These are phyloP conservation scores for Erynnis tages DNA, from an alignment of 2,888 invertebrate species.

Conservation along the genomic window DNA sequence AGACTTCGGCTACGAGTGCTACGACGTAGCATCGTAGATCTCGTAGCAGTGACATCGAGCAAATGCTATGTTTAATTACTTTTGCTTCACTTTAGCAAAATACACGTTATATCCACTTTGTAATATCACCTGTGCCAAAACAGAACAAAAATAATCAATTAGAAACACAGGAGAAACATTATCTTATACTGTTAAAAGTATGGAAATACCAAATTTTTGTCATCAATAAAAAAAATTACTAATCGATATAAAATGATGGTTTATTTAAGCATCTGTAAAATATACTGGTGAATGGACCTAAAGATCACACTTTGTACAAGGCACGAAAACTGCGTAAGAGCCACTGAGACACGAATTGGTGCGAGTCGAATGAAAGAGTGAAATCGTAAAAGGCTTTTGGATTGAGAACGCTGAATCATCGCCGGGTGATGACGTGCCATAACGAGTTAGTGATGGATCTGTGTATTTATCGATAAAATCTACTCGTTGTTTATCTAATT, in stretches of 20 bases:
- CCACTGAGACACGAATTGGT: slow-evolving; percentile 60
- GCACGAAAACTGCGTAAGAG: slow-evolving; percentile 55
- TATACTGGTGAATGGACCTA: neutral
- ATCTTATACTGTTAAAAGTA: too few relatives aligned
- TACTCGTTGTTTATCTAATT: too few relatives aligned
- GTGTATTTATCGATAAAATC: slow-evolving; percentile 3
- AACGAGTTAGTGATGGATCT: slow-evolving; percentile 57
- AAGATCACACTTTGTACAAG: slow-evolving; percentile 13
- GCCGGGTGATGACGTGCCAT: slow-evolving; percentile 72
- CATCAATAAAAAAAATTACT: too few relatives aligned
- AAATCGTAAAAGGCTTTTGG: slow-evolving; percentile 75
- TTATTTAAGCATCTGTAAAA: too few relatives aligned
- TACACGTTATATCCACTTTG: too few relatives aligned
- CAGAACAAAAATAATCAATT: too few relatives aligned
- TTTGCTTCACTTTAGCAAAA: neutral
- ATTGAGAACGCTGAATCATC: slow-evolving; percentile 78
- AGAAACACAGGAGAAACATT: too few relatives aligned
- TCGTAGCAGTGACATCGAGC: neutral
- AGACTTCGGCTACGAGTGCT: neutral
- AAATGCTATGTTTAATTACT: slow-evolving; percentile 3
- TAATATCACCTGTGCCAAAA: too few relatives aligned
- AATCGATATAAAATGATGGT: too few relatives aligned
- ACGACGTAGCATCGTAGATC: slow-evolving; percentile 12
- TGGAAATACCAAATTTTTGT: too few relatives aligned
- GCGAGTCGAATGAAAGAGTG: slow-evolving; percentile 63